phyloP scores from a whole-genome alignment of 1,140 invertebrate genomes.

The Procambarus clarkii region DNA sequence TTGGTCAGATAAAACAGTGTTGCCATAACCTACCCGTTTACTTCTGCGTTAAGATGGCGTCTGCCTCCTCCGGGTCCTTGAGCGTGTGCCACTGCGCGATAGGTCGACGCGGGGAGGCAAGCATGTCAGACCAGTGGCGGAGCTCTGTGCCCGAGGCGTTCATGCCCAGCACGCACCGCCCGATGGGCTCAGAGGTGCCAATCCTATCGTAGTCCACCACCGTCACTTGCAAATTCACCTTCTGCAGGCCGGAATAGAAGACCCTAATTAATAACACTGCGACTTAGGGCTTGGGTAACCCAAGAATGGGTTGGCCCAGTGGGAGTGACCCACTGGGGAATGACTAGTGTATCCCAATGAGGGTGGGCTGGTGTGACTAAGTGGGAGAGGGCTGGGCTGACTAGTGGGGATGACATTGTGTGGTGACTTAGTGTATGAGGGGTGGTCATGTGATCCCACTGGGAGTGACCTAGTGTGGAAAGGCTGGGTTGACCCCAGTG shows the following conservation, averaged over 20 bases:
- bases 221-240: conserved; percentile 98
- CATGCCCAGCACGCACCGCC: conserved; percentile 96
- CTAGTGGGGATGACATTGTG: too few species aligned
- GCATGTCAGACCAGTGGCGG: conserved; percentile 99
- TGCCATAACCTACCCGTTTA: conserved; percentile 37
- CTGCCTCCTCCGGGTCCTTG: conserved; percentile 93
- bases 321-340: too few species aligned
- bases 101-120: conserved; percentile 97
- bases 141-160: conserved; percentile 98
- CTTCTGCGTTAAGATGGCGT: conserved; percentile 75
- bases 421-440: too few species aligned
- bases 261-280: too few species aligned
- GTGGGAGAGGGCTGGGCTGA: too few species aligned
- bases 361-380: too few species aligned
- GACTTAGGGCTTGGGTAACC: too few species aligned
- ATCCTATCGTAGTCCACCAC: conserved; percentile 99
- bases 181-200: conserved; percentile 99
- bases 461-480: too few species aligned
- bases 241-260: conserved; percentile 80
- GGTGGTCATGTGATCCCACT: too few species aligned
- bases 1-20: not conserved
- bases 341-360: too few species aligned
- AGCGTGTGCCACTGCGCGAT: conserved; percentile 99
- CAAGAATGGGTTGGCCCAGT: too few species aligned
- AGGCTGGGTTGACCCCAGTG: too few species aligned